Evolutionary conservation across 1,140 invertebrate genomes (phyloP), one percentile per base, ranked within the genome.

Genomic region (Drosophila santomea): DNA sequence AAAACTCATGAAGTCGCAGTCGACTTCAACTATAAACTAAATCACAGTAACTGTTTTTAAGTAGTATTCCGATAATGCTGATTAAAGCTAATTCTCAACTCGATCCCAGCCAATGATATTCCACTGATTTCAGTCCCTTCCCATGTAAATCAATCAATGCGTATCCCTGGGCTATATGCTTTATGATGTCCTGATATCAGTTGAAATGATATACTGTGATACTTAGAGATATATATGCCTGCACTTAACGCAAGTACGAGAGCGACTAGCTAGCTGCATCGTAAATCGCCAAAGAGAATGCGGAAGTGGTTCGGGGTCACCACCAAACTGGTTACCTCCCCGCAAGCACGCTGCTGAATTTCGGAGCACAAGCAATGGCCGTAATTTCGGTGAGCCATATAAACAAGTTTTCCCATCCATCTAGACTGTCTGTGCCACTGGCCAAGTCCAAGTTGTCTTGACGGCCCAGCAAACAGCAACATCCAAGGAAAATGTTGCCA

Each of bases 401-500:
- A 78, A 77, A 64, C 59, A 77, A 77, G 73, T 78, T 71, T 78
- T 60, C 55, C 66, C 64, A 77, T 78, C 64, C 64, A 77, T 78
- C 75, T 78, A 56, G 71, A 38, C 74, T 78, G 74, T 78, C 74
- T 78, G 54, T 72, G 67, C 58, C 58, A 47, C 32, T 43, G 61
- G 36, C 36, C 74, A 50, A 32, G 39, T 35, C 17, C 28, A 59
- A 32, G 48, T 36, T 72, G 52, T 61, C 58, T 73, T 58, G 41
- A 25, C 56, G 35, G 55, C 23, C 20, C 54, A 32, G 39, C 39
- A 54, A 57, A 48, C 39, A 47, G 47, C 44, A 71, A 61, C 58
- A 50, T 45, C 67, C 47, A 28, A 12, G 47, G 43, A n/a, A 66
- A 67, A 28, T 76, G 56, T 74, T 75, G 71, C 73, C 55, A 48